Evolutionary conservation across 2,888 invertebrate genomes (phyloP).

Genomic region (Dorcus hopei): DNA sequence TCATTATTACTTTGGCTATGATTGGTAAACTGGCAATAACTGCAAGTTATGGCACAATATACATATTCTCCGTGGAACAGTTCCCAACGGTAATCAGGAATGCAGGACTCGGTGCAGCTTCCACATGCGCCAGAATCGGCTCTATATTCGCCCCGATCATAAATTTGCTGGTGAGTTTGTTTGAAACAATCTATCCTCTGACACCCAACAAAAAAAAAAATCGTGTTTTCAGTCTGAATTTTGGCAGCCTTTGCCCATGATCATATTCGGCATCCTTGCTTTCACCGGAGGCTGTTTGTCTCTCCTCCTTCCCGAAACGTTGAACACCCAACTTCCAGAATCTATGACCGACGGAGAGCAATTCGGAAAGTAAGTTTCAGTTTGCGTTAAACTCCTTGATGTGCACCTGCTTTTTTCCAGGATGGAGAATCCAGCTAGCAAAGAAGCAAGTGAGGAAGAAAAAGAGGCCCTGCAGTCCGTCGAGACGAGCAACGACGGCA

Average conservation of each 20-base stretch:
- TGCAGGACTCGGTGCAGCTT: conserved; percentile 61
- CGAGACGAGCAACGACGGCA: no score
- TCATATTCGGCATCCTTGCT: conserved; percentile 58
- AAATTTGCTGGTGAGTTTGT: conserved; percentile 49
- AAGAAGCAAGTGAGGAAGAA: no score
- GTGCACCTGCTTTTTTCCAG: no score
- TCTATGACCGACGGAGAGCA: conserved; percentile 62
- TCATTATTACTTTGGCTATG: conserved; percentile 63
- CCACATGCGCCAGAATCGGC: conserved; percentile 61
- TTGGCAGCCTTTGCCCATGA: conserved; percentile 58
- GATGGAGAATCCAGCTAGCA: no score
- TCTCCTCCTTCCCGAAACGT: conserved; percentile 63
- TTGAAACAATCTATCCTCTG: conserved; percentile 25
- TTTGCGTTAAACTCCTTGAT: no score
- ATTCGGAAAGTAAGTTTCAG: conserved; percentile 55
- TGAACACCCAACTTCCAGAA: conserved; percentile 63
- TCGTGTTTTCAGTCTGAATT: conserved; percentile 50
- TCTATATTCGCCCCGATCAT: conserved; percentile 62
- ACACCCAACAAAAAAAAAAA: no score
- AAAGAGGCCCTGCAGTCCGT: no score
- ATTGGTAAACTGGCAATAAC: conserved; percentile 70
- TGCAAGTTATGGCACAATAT: conserved; percentile 69
- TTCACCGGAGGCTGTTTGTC: conserved; percentile 57
- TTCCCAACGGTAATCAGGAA: conserved; percentile 71
- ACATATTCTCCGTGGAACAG: conserved; percentile 71